phyloP scores from a whole-genome alignment of 2,888 invertebrate genomes.

The Taenaris catops region DNA sequence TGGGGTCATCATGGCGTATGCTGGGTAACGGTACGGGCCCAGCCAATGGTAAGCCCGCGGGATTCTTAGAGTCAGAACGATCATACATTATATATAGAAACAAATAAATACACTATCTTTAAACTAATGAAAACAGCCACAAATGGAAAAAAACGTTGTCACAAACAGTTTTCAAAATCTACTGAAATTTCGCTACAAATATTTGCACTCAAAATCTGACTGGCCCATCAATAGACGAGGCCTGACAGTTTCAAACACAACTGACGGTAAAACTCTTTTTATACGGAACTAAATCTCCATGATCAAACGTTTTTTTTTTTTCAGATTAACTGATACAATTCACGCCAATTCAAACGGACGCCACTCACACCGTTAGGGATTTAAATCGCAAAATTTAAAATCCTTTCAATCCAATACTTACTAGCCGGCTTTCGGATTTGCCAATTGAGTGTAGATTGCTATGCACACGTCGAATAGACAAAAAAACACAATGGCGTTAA shows the following conservation, averaged over 20 bases:
- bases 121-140: too few relatives aligned
- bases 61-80: slow-evolving; percentile 55
- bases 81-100: too few relatives aligned
- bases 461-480: too few relatives aligned
- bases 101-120: too few relatives aligned
- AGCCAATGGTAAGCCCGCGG: slow-evolving; percentile 84
- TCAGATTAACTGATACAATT: slow-evolving; percentile 51
- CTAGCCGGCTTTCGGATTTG: too few relatives aligned
- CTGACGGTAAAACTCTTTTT: slow-evolving; percentile 43
- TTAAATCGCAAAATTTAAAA: too few relatives aligned
- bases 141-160: too few relatives aligned
- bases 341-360: slow-evolving; percentile 37
- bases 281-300: slow-evolving; percentile 27
- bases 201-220: slow-evolving; percentile 8
- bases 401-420: too few relatives aligned
- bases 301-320: slow-evolving; percentile 22
- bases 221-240: slow-evolving; percentile 2
- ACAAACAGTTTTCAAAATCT: too few relatives aligned
- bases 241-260: slow-evolving; percentile 41
- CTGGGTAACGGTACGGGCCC: slow-evolving; percentile 87
- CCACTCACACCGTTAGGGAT: slow-evolving; percentile 32
- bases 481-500: too few relatives aligned
- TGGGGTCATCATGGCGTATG: slow-evolving; percentile 79
- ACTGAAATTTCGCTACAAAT: slow-evolving; percentile 4
- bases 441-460: too few relatives aligned